phyloP scores from a whole-genome alignment of 1,140 invertebrate species.

The Cotesia vestalis region DNA sequence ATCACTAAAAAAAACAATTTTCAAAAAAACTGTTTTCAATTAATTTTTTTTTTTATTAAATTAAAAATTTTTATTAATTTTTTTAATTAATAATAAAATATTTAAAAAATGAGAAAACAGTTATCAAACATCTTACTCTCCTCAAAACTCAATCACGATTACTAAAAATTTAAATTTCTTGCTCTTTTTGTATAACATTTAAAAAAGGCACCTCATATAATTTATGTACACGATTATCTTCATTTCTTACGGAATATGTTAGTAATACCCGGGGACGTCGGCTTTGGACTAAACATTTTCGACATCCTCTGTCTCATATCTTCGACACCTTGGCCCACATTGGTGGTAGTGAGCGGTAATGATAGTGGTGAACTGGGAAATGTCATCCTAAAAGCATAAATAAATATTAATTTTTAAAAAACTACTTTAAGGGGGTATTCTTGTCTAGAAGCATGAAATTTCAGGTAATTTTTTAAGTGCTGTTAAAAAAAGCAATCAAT shows the following conservation, averaged over 20 bases:
- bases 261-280: slow-evolving; percentile 59
- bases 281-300: slow-evolving; percentile 70
- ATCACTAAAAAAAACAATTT: no score
- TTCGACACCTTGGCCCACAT: slow-evolving; percentile 70
- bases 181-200: slow-evolving; percentile 1
- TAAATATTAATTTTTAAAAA: slow-evolving; percentile 23
- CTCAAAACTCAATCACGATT: neutral
- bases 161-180: neutral
- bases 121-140: no score
- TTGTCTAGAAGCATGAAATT: no score
- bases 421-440: no score
- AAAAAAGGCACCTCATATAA: slow-evolving; percentile 3
- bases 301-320: slow-evolving; percentile 71
- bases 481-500: no score
- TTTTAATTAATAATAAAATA: no score
- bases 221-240: slow-evolving; percentile 20
- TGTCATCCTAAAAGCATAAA: slow-evolving; percentile 48
- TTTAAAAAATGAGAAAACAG: no score
- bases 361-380: slow-evolving; percentile 57
- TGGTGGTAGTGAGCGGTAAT: slow-evolving; percentile 60
- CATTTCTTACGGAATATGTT: slow-evolving; percentile 66
- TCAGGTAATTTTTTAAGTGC: no score
- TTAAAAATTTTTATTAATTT: no score
- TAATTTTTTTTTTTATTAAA: no score
- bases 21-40: no score